Percentiles rank a stretch among this genome's conserved stretches.
phyloP scores from a whole-genome alignment of 2,797 vertebrate species.

The Microchirus variegatus region DNA sequence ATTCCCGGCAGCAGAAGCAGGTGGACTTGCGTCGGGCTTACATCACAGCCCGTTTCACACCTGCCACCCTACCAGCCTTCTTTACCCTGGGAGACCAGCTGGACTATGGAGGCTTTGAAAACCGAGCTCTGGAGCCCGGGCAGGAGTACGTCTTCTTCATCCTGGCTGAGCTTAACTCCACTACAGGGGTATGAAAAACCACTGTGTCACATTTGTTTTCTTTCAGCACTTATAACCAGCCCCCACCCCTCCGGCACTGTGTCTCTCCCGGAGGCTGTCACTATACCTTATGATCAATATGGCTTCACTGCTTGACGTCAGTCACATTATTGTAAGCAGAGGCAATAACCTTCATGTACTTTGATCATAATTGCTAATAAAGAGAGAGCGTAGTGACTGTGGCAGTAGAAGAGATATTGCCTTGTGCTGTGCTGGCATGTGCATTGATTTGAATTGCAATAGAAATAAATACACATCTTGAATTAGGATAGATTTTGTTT shows the following conservation, averaged over 20 bases:
- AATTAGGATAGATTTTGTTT: slow-evolving; percentile 47
- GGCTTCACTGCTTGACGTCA: slow-evolving; percentile 54
- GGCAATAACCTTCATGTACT: slow-evolving; percentile 63
- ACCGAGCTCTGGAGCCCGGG: slow-evolving; percentile 90
- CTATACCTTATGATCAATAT: slow-evolving; percentile 61
- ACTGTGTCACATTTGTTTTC: slow-evolving; percentile 28
- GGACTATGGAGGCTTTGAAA: slow-evolving; percentile 94
- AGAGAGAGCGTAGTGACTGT: slow-evolving; percentile 44
- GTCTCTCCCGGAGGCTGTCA: slow-evolving; percentile 58
- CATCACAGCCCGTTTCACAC: slow-evolving; percentile 92
- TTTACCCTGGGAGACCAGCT: slow-evolving; percentile 95
- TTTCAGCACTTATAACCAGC: slow-evolving; percentile 12
- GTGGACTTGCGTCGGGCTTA: slow-evolving; percentile 91
- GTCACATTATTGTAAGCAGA: slow-evolving; percentile 65
- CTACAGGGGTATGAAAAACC: slow-evolving; percentile 84
- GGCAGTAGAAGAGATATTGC: slow-evolving; percentile 48
- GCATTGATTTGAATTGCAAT: slow-evolving; percentile 40
- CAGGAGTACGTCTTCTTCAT: slow-evolving; percentile 96
- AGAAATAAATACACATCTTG: slow-evolving; percentile 45
- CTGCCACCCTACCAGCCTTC: slow-evolving; percentile 86
- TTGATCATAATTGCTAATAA: slow-evolving; percentile 59
- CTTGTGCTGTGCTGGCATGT: slow-evolving; percentile 14
- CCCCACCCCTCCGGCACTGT: slow-evolving; percentile 12
- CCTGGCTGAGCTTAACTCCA: slow-evolving; percentile 91
- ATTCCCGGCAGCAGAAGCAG: slow-evolving; percentile 90